Base-by-base conservation (phyloP, 2,113 vertebrate species). In the Marmota flaviventris region DNA sequence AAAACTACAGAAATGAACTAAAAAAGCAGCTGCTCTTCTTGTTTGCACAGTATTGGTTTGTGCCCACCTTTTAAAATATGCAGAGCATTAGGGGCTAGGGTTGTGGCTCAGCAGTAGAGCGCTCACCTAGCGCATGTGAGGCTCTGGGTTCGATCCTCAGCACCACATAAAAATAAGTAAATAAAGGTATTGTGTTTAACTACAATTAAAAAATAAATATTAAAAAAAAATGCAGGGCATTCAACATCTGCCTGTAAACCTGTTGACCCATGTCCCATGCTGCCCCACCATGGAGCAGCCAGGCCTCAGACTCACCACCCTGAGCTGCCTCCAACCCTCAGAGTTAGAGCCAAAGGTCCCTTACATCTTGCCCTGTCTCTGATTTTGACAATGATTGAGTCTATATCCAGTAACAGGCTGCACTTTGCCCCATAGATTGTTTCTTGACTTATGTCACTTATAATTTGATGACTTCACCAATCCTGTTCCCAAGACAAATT, bases 211-310 rank as follows among this genome's bases (percentile, higher is more conserved):
- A 45, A 45, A 45, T 45, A 45, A 45, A 45, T 45, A 45, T 45
- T 45, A n/a, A 45, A 45, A 45, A 67, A 20, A 65, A 12, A n/a
- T 1, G 9, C 61, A 63, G 61, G 27, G 61, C 61, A 18, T 20
- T 48, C 56, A 86, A 63, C n/a, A 9, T 58, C 8, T 58, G 13
- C 13, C 34, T 37, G 53, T 12, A 32, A 82, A 39, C n/a, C 5
- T 58, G 42, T 56, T 78, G 37, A 27, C 56, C 4, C 0, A 1
- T 1, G 32, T 3, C 29, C 42, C 16, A 4, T 0, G 58, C 7
- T 12, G 29, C 29, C 2, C 0, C 7, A 6, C 34, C 25, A 7
- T 0, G 5, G 37, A 37, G 24, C 48, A 25, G n/a, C 0, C 6
- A 48, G 76, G 37, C 8, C 56, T 63, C 51, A 63, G 24, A 77